Conservation (phyloP, 2,888 invertebrate species). For the Clunio marinus region DNA sequence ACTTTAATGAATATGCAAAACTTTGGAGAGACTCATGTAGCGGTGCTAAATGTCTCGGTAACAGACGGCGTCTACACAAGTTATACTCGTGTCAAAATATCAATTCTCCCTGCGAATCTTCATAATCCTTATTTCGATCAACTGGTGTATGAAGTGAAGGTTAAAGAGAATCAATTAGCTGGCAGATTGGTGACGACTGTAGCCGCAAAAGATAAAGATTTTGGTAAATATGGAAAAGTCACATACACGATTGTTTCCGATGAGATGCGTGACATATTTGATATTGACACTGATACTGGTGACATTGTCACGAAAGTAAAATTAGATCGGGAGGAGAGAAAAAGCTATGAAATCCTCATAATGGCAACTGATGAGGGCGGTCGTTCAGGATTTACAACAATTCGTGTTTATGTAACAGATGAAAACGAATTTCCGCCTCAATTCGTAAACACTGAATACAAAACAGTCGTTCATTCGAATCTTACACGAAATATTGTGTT, state of each 20-base stretch:
- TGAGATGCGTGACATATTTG: constrained; percentile 65
- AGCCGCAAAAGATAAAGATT: constrained; percentile 76
- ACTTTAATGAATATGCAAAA: constrained; percentile 70
- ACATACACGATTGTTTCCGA: constrained; percentile 76
- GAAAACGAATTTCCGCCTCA: constrained; percentile 78
- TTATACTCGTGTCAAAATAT: constrained; percentile 76
- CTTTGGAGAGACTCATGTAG: constrained; percentile 59
- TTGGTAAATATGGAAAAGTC: constrained; percentile 69
- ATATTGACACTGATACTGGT: constrained; percentile 67
- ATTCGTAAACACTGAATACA: constrained; percentile 73
- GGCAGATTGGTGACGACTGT: constrained; percentile 71
- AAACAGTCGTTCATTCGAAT: constrained; percentile 64
- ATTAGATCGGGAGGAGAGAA: constrained; percentile 70
- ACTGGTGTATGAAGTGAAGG: constrained; percentile 70
- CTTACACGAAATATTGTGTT: constrained; percentile 57
- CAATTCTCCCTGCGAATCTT: constrained; percentile 72
- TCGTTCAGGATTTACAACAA: constrained; percentile 66
- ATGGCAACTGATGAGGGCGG: constrained; percentile 80
- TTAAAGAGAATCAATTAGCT: constrained; percentile 74
- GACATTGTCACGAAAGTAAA: constrained; percentile 64
- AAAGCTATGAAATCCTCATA: constrained; percentile 68
- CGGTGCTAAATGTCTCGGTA: constrained; percentile 84
- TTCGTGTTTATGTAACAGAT: constrained; percentile 77
- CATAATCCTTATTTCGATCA: constrained; percentile 75
- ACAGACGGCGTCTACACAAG: constrained; percentile 93